A percentile compares a stretch with the other conserved stretches of the same genome.
These are phyloP conservation scores for Harlomillsia oculata DNA, from an alignment of 1,140 invertebrate species.

Conservation along the genomic window DNA sequence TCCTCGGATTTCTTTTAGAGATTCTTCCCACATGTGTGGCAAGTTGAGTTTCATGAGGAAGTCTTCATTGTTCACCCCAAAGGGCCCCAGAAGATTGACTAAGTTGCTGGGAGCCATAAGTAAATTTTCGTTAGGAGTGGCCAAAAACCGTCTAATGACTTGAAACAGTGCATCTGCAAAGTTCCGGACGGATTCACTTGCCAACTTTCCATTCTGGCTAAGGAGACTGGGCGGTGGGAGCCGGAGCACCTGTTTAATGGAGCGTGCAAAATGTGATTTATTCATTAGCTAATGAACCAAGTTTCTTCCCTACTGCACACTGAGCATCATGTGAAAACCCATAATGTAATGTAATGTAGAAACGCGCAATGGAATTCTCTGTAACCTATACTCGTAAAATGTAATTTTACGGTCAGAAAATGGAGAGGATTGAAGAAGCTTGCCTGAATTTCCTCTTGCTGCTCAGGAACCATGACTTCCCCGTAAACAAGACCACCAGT, in stretches of 20 bases:
- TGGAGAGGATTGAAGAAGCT: not conserved
- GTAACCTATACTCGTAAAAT: too few relatives aligned
- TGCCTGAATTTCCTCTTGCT: too few relatives aligned
- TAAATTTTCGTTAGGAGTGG: not conserved
- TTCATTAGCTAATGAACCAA: too few relatives aligned
- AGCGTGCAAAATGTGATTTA: too few relatives aligned
- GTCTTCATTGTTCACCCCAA: conserved; percentile 7
- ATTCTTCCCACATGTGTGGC: conserved; percentile 16
- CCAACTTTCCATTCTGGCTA: conserved; percentile 21
- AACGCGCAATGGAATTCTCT: too few relatives aligned
- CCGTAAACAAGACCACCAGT: conserved; percentile 22
- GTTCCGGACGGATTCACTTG: conserved; percentile 8
- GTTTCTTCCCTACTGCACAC: too few relatives aligned
- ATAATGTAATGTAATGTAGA: too few relatives aligned
- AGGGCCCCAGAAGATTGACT: conserved; percentile 7
- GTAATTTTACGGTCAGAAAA: not conserved
- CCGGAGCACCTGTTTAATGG: conserved; percentile 3
- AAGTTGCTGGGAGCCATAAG: conserved; percentile 9
- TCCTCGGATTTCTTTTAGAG: conserved; percentile 2
- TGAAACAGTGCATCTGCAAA: conserved; percentile 14
- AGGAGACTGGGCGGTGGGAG: conserved; percentile 10
- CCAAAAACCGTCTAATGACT: not conserved
- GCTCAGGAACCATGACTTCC: conserved; percentile 22
- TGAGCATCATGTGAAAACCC: too few relatives aligned
- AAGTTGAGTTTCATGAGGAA: conserved; percentile 20